Conservation (phyloP, 2,888 invertebrate genomes). For the Thysanoteuthis rhombus region DNA sequence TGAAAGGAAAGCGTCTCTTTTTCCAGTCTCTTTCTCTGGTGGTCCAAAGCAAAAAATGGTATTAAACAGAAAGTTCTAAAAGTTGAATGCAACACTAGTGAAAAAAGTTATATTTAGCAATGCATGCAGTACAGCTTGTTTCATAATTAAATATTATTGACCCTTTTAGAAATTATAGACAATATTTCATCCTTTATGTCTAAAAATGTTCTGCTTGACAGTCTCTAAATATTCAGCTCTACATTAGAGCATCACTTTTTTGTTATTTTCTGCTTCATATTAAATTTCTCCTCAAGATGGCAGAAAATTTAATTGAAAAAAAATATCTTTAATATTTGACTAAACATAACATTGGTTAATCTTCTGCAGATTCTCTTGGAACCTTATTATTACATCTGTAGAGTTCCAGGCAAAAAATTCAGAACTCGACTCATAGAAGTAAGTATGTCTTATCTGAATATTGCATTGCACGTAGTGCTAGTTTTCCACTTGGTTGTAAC, state of each 20-base stretch:
- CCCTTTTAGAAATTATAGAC: too few relatives aligned
- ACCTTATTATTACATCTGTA: slow-evolving; percentile 85
- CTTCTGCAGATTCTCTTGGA: slow-evolving; percentile 71
- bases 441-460: slow-evolving; percentile 37
- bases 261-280: not conserved
- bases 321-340: not conserved
- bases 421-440: slow-evolving; percentile 80
- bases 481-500: not conserved
- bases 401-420: slow-evolving; percentile 94
- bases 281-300: not conserved
- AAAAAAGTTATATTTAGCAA: too few relatives aligned
- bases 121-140: too few relatives aligned
- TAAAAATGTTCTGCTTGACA: too few relatives aligned
- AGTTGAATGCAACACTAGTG: too few relatives aligned
- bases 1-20: too few relatives aligned
- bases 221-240: too few relatives aligned
- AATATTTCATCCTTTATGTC: too few relatives aligned
- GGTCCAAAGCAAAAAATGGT: too few relatives aligned
- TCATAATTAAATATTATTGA: too few relatives aligned
- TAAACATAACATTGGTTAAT: not conserved
- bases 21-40: too few relatives aligned
- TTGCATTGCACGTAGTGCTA: not conserved
- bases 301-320: not conserved
- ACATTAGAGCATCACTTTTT: not conserved
- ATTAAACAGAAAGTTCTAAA: too few relatives aligned